Evolutionary conservation across 2,888 invertebrate genomes (phyloP).

Genomic region (Erebia palarica): DNA sequence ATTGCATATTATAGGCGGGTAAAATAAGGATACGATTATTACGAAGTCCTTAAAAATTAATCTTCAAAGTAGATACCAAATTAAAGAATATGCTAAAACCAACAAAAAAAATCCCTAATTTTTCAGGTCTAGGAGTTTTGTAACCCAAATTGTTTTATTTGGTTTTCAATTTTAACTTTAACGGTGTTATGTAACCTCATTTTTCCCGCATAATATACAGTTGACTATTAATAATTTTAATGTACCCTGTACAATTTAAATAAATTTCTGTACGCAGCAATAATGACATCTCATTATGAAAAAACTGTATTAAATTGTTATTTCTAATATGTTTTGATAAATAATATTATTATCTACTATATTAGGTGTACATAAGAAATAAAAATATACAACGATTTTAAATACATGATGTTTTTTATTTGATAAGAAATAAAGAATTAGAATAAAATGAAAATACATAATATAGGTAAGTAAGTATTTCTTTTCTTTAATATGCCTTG

Average conservation of each 20-base stretch:
- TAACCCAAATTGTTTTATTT: too few species aligned
- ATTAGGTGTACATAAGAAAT: constrained; percentile 35
- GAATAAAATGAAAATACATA: neutral
- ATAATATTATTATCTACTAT: constrained; percentile 23
- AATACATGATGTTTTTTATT: constrained; percentile 39
- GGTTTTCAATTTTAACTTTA: too few species aligned
- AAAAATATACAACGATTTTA: constrained; percentile 38
- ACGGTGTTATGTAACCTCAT: too few species aligned
- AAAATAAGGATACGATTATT: too few species aligned
- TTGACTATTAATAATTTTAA: neutral
- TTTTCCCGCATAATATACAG: too few species aligned
- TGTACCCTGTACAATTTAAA: neutral
- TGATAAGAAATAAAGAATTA: constrained; percentile 28
- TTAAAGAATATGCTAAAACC: too few species aligned
- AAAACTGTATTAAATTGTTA: constrained; percentile 9
- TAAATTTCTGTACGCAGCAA: neutral
- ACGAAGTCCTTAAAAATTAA: too few species aligned
- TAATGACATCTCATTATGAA: neutral
- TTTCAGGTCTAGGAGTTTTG: too few species aligned
- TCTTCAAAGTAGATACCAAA: too few species aligned
- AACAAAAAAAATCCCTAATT: too few species aligned
- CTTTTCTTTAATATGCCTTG: constrained; percentile 50
- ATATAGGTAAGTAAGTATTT: neutral
- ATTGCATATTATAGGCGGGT: too few species aligned
- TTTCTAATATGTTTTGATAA: constrained; percentile 4